Evolutionary conservation across 2,113 vertebrate species (phyloP), one percentile per base, ranked within the genome.

Genomic region (Sorex araneus): DNA sequence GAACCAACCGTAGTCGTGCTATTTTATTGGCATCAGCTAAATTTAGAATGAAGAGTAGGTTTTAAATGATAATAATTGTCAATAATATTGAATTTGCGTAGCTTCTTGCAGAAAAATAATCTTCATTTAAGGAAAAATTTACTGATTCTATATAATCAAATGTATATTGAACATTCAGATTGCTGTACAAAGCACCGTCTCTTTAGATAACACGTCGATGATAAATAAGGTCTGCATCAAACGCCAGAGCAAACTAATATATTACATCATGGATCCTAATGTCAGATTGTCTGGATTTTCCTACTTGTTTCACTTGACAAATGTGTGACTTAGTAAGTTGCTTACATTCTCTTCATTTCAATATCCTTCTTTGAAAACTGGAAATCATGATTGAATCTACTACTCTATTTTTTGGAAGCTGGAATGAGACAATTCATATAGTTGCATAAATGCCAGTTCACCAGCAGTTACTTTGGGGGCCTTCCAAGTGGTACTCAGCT

Each of bases 101-200:
- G 34, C 23, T 91, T 57, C 54, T 80, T 81, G 8, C 84, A 63
- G 90, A 36, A 57, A 81, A 90, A 28, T 2, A 50, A 16, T 76
- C 28, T 67, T 73, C 21, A 94, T 54, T 77, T 86, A 86, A 83
- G 67, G 30, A 54, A 93, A 71, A 79, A 50, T 89, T 71, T 75
- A 63, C 8, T 21, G 15, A 16, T 79, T 78, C 4, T 32, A 3
- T 70, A 8, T 50, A 28, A 67, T 50, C 12, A 45, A 43, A 16
- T 92, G 7, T 10, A 60, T 70, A 36, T 19, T 18, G 9, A 63
- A 88, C 10, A 32, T 86, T 92, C 13, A 23, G 60, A 77, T 64
- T 66, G 40, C n/a, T 47, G 9, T 54, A 28, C 28, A 21, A 43
- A 50, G 25, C 70, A 6, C 71, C 47, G 78, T 83, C 9, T 71